A percentile compares a stretch with the other conserved stretches of the same genome.
Evolutionary conservation across 2,888 invertebrate species (phyloP).

Genomic region (Andrena dorsata): DNA sequence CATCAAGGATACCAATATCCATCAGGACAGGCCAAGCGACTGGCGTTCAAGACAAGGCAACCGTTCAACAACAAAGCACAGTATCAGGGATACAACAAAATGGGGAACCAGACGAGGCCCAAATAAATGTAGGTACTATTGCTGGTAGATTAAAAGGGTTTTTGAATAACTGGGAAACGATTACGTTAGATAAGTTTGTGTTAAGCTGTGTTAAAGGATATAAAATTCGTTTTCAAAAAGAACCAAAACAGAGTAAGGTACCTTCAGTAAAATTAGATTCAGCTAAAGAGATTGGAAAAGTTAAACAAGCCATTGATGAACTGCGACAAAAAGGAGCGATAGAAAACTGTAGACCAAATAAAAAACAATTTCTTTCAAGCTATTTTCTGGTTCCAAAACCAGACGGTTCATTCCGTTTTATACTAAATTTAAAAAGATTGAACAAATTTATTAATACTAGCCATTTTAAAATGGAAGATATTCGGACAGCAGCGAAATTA

Average conservation of each 20-base stretch:
- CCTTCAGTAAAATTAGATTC: too few relatives aligned
- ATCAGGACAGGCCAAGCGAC: neutral
- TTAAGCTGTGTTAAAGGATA: neutral
- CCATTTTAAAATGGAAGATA: slow-evolving; percentile 37
- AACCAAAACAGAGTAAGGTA: neutral
- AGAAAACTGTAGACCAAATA: neutral
- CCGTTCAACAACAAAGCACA: neutral
- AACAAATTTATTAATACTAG: slow-evolving; percentile 13
- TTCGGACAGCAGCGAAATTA: too few relatives aligned
- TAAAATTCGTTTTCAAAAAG: neutral
- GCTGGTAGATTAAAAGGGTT: neutral
- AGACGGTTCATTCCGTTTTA: slow-evolving; percentile 10
- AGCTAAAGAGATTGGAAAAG: neutral
- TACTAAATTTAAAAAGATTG: slow-evolving; percentile 22
- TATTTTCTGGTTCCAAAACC: slow-evolving; percentile 26
- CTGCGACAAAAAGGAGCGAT: neutral
- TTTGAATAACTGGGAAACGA: neutral
- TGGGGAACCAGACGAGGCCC: too few relatives aligned
- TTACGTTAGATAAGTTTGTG: neutral
- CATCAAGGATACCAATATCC: too few relatives aligned
- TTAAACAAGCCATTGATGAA: neutral
- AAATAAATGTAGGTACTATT: neutral
- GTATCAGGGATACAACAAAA: too few relatives aligned
- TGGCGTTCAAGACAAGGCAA: neutral
- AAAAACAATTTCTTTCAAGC: slow-evolving; percentile 19